Percentiles rank a stretch among this genome's conserved stretches.
phyloP scores from a whole-genome alignment of 2,797 vertebrate genomes.

The Pteronotus mesoamericanus region DNA sequence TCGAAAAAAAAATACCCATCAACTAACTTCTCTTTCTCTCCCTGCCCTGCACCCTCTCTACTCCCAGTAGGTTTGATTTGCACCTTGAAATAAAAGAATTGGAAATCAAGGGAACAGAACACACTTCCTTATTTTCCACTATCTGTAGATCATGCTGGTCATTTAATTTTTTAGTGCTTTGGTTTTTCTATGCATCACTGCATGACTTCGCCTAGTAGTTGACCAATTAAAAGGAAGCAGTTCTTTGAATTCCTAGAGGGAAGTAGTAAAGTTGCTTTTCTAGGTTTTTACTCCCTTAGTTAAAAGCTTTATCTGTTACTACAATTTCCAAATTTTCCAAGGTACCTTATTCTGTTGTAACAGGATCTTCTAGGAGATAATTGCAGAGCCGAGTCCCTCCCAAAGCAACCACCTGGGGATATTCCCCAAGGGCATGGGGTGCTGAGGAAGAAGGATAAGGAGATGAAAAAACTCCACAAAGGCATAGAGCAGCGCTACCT shows the following conservation, averaged over 20 bases:
- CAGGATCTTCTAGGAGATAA: not conserved
- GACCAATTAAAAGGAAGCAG: slow-evolving; percentile 35
- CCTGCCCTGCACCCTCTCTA: not conserved
- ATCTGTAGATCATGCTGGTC: not conserved
- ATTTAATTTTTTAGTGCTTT: slow-evolving; percentile 39
- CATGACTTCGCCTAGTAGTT: slow-evolving; percentile 21
- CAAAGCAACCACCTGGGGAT: not conserved
- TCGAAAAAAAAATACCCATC: not conserved
- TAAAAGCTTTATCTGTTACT: slow-evolving; percentile 25
- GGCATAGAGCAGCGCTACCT: not conserved
- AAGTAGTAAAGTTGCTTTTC: not conserved
- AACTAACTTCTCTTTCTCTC: slow-evolving; percentile 18
- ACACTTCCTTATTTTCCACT: slow-evolving; percentile 54
- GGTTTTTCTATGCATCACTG: slow-evolving; percentile 49
- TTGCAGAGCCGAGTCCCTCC: not conserved
- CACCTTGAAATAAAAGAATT: slow-evolving; percentile 70
- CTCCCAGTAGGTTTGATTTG: slow-evolving; percentile 43
- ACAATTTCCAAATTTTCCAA: slow-evolving; percentile 34
- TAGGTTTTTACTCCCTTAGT: not conserved
- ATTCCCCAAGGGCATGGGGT: not conserved
- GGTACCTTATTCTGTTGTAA: not conserved
- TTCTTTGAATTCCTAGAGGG: slow-evolving; percentile 6
- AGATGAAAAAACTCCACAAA: not conserved
- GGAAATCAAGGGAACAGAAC: slow-evolving; percentile 38
- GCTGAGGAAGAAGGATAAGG: not conserved